phyloP scores from a whole-genome alignment of 53 echinoderm and acorn worm species.

The Antedon mediterranea region DNA sequence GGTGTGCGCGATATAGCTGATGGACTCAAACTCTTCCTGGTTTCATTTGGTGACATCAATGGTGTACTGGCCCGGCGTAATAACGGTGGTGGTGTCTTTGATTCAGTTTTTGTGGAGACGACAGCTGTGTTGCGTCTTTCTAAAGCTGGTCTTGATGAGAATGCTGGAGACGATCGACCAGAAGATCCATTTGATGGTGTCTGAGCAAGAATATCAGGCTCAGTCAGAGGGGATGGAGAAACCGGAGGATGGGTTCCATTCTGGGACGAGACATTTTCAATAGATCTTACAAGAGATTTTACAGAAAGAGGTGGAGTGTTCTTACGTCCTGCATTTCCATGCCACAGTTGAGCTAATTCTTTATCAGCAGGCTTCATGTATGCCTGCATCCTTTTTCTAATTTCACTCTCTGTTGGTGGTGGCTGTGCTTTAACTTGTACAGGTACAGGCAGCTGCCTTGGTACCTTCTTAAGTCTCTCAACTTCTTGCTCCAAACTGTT shows the following conservation, averaged over 20 bases:
- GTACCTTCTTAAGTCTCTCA: constrained; percentile 58
- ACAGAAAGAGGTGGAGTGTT: constrained; percentile 51
- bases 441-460: constrained; percentile 13
- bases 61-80: constrained; percentile 25
- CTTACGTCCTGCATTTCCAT: constrained; percentile 1
- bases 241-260: constrained; percentile 46
- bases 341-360: constrained; percentile 30
- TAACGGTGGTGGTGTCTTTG: constrained; percentile 43
- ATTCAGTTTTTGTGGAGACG: constrained; percentile 39
- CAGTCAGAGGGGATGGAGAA: constrained; percentile 29
- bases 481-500: constrained; percentile 65
- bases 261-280: constrained; percentile 61
- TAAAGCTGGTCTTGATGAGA: constrained; percentile 27
- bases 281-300: constrained; percentile 59
- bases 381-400: constrained; percentile 67
- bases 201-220: not conserved
- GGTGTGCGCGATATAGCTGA: constrained; percentile 45
- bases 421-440: not conserved
- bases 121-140: constrained; percentile 49
- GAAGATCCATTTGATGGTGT: not conserved
- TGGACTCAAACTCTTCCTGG: constrained; percentile 29
- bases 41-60: constrained; percentile 11
- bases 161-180: not conserved
- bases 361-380: constrained; percentile 56
- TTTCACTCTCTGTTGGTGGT: constrained; percentile 60